Evolutionary conservation across 2,797 vertebrate species (phyloP).

Genomic region (Neomorphus geoffroyi): DNA sequence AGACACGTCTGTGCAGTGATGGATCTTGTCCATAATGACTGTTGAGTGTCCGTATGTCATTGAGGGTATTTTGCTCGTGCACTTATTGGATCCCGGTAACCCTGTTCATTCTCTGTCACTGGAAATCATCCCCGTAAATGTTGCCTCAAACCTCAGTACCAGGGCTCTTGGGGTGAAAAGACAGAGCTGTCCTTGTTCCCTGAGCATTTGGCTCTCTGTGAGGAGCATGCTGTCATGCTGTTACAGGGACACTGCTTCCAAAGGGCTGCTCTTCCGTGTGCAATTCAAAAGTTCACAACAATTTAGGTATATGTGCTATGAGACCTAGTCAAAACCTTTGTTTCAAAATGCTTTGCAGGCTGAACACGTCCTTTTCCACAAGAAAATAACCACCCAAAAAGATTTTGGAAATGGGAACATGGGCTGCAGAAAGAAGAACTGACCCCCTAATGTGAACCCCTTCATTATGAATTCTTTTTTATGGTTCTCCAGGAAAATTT

Average conservation of each 20-base stretch:
- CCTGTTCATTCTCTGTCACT: accelerated
- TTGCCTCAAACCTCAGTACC: not conserved
- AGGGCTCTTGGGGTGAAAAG: not conserved
- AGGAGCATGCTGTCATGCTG: not conserved
- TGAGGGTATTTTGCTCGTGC: not conserved
- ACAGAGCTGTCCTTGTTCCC: not conserved
- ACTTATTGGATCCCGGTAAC: not conserved
- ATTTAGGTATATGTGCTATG: not conserved
- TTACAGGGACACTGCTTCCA: not conserved
- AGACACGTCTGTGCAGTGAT: not conserved
- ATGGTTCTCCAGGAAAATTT: not conserved
- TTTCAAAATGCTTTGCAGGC: not conserved
- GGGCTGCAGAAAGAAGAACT: not conserved
- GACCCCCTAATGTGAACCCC: not conserved
- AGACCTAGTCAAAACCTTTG: not conserved
- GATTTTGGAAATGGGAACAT: not conserved
- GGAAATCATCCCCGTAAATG: not conserved
- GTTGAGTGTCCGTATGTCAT: not conserved
- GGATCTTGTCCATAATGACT: not conserved
- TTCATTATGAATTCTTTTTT: not conserved
- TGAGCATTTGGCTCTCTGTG: not conserved
- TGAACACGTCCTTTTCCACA: not conserved
- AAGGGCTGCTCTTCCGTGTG: not conserved
- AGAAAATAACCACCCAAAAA: not conserved
- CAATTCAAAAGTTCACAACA: not conserved